These are phyloP conservation scores for Tadarida brasiliensis DNA, from an alignment of 2,797 vertebrate genomes.

Conservation along the genomic window DNA sequence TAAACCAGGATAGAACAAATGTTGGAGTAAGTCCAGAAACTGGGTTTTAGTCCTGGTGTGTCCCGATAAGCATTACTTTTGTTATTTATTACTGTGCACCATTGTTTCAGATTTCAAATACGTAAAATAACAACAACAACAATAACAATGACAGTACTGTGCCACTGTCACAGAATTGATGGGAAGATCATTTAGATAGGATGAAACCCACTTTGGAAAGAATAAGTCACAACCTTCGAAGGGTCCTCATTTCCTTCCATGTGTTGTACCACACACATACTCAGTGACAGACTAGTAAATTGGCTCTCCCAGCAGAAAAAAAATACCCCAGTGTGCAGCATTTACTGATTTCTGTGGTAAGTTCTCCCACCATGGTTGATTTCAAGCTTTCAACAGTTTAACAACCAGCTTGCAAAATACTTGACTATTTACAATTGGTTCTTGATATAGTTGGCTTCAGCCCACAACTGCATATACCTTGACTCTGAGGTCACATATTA, in stretches of 20 bases:
- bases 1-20: not conserved
- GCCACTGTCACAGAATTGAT: not conserved
- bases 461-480: not conserved
- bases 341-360: not conserved
- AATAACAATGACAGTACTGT: not conserved
- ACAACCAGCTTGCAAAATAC: not conserved
- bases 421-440: not conserved
- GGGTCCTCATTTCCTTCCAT: not conserved
- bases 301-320: not conserved
- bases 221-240: not conserved
- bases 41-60: not conserved
- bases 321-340: not conserved
- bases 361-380: not conserved
- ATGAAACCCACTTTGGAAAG: not conserved
- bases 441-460: not conserved
- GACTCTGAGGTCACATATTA: not conserved
- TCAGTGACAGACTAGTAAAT: not conserved
- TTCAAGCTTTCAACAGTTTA: not conserved
- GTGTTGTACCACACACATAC: not conserved
- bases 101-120: slow-evolving; percentile 12
- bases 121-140: not conserved
- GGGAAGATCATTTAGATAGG: not conserved
- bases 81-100: not conserved
- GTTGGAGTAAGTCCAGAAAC: not conserved
- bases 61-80: not conserved